phyloP scores from a whole-genome alignment of 1,140 invertebrate genomes.

The Lepidurus couesii region DNA sequence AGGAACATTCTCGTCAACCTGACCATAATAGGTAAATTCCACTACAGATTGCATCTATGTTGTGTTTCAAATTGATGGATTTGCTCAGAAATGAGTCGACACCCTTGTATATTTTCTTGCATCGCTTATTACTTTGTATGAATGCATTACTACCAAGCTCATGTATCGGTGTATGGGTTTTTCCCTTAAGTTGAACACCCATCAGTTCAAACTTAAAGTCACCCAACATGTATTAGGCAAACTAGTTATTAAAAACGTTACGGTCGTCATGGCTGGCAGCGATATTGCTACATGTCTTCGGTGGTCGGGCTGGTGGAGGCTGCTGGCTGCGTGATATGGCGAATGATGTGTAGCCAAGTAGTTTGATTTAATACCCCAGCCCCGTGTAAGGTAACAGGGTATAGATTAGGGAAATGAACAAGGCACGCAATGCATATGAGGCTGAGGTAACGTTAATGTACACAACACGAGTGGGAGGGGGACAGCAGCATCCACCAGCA shows the following conservation, averaged over 20 bases:
- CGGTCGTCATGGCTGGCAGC: neutral
- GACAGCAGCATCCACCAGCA: neutral
- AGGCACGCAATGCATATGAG: neutral
- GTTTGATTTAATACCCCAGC: neutral
- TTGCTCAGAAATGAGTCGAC: neutral
- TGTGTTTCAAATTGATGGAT: neutral
- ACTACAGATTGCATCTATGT: neutral
- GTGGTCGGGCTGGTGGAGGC: neutral
- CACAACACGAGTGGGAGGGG: neutral
- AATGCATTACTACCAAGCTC: too few species aligned
- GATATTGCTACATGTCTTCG: neutral
- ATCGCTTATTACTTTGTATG: too few species aligned
- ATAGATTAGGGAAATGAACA: neutral
- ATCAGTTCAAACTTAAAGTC: neutral
- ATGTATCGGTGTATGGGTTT: too few species aligned
- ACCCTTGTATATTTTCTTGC: neutral
- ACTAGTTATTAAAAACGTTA: neutral
- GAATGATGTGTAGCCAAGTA: neutral
- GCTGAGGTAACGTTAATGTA: neutral
- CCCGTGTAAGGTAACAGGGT: neutral
- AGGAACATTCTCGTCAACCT: slow-evolving; percentile 71
- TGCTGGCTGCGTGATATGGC: neutral
- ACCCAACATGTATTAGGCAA: neutral
- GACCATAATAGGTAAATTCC: slow-evolving; percentile 69
- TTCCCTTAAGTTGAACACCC: too few species aligned